Percentiles rank a stretch among this genome's conserved stretches.
Evolutionary conservation across 1,140 invertebrate genomes (phyloP).

Genomic region (Diorhabda carinulata): DNA sequence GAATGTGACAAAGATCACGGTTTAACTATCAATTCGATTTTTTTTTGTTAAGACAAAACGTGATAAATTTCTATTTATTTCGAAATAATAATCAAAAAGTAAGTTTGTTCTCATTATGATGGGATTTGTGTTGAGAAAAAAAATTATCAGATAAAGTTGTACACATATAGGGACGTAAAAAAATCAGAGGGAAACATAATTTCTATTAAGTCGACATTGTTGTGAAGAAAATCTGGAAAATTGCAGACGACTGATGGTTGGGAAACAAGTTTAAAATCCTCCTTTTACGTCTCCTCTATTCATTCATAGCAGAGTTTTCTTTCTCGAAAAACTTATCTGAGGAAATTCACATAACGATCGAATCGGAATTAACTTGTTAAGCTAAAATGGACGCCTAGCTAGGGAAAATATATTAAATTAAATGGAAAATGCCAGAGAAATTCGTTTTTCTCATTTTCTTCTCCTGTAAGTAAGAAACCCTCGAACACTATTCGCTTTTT

Average conservation of each 20-base stretch:
- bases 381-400: conserved; percentile 17
- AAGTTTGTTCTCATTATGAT: too few relatives aligned
- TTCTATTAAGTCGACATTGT: conserved; percentile 4
- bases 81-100: too few relatives aligned
- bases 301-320: conserved; percentile 13
- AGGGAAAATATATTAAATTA: conserved; percentile 17
- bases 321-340: conserved; percentile 14
- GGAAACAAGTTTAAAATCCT: conserved; percentile 20
- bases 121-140: too few relatives aligned
- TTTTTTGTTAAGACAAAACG: too few relatives aligned
- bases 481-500: too few relatives aligned
- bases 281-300: conserved; percentile 9
- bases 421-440: conserved; percentile 16
- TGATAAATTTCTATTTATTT: too few relatives aligned
- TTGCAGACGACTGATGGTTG: conserved; percentile 2
- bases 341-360: conserved; percentile 17
- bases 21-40: too few relatives aligned
- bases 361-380: conserved; percentile 20
- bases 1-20: too few relatives aligned
- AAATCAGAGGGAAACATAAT: conserved; percentile 3
- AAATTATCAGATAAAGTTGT: too few relatives aligned
- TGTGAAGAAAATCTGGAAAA: conserved; percentile 7
- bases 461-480: background rate
- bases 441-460: conserved; percentile 2
- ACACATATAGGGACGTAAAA: background rate